Base-by-base conservation (phyloP, 2,888 invertebrate species). In the Rotaria magnacalcarata region DNA sequence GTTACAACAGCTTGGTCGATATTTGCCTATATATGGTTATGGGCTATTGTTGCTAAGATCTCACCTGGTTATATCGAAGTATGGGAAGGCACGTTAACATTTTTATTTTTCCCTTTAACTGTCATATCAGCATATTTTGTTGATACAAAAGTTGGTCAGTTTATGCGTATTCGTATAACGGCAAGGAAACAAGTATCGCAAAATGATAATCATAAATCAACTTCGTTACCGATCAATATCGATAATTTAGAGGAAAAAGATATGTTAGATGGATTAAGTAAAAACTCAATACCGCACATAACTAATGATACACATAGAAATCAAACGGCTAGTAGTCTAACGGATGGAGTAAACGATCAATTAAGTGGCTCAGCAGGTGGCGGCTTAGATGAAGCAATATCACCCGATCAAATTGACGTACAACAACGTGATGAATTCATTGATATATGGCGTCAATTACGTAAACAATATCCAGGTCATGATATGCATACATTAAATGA, bases 1-100 rank as follows among this genome's bases (percentile, higher is more conserved):
- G 96, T 99, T 86, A 99, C 99, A 21, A 96, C 98, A 80, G 94
- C 95, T 16, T 98, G 97, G 96, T 97, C 97, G 84, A 93, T 99
- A 86, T 97, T 98, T 90, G 99, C 99, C 80, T 99, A 99, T 92
- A 94, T 99, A 85, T 99, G 99, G 99, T 93, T 99, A 87, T 98
- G 97, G 92, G 91, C 96, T 87, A 99, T 99, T 89, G 93, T 99
- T 86, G 95, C 95, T 75, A 94, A 95, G 84, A 94, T 95, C 89
- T 95, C 96, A 60, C 94, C 94, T 0, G 95, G 95, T 43, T 94
- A 94, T 19, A 95, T 97, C 16, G 95, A 97, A 89, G 94, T 98
- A n/a, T 99, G 98, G 98, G 99, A 99, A 92, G 97, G 96, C 0
- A 91, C 96, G 41, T 92, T 99, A 74, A 99, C 99, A 2, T 96